These are phyloP conservation scores for Leptobrachium leishanense DNA, from an alignment of 2,113 vertebrate species.

Conservation along the genomic window DNA sequence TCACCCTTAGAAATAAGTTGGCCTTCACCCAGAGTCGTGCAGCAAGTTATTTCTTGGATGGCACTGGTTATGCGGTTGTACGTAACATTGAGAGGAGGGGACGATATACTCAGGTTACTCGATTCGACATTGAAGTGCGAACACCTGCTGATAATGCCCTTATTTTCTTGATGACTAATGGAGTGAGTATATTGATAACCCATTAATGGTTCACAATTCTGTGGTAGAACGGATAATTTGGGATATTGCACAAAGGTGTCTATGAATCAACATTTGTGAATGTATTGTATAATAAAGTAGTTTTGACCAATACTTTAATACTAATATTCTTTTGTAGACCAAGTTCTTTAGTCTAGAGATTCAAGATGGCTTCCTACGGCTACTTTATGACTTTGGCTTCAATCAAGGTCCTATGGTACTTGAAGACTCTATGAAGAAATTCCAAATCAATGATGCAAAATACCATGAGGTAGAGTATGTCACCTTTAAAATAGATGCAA, in stretches of 20 bases:
- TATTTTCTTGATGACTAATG: constrained; percentile 88
- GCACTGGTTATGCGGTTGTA: constrained; percentile 87
- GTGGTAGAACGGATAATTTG: too few species aligned
- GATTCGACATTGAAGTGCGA: constrained; percentile 92
- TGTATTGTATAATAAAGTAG: neutral
- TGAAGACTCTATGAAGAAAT: constrained; percentile 79
- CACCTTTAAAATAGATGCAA: too few species aligned
- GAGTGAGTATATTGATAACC: constrained; percentile 67
- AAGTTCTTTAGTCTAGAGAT: constrained; percentile 91
- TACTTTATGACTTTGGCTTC: constrained; percentile 93
- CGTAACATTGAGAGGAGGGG: constrained; percentile 86
- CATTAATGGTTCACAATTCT: too few species aligned
- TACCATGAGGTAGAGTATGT: constrained; percentile 86
- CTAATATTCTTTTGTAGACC: constrained; percentile 63
- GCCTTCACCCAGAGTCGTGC: constrained; percentile 93
- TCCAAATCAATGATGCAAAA: constrained; percentile 89
- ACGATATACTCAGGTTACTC: constrained; percentile 80
- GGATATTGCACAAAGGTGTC: too few species aligned
- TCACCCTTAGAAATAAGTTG: constrained; percentile 79
- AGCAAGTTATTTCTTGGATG: constrained; percentile 93
- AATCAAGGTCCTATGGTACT: constrained; percentile 76
- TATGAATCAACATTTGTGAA: too few species aligned
- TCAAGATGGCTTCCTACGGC: constrained; percentile 80
- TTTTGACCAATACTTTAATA: neutral
- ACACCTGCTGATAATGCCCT: constrained; percentile 84